Base-by-base conservation (phyloP, 2,113 vertebrate genomes). In the Gila orcuttii region DNA sequence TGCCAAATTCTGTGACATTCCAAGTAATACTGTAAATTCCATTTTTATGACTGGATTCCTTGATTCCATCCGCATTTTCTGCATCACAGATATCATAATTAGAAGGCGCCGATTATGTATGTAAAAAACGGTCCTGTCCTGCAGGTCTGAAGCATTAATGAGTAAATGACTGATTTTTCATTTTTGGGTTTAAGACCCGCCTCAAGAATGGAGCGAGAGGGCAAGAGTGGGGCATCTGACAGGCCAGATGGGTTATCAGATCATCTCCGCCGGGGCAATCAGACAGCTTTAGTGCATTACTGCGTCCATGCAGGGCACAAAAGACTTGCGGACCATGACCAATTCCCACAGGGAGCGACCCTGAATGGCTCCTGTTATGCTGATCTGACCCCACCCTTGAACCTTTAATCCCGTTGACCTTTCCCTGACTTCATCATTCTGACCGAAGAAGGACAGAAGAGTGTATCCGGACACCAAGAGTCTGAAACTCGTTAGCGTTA, bases 331-430 rank as follows among this genome's bases (percentile, higher is more conserved):
- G 57, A 59, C 60, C 76, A 59, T 71, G 84, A 79, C 77, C 60
- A 87, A 71, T 69, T 81, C 79, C 84, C 88, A 75, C 77, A 82
- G 59, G 89, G 88, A 80, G 88, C 59, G 57, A 47, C 42, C 84
- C 81, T 76, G 73, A 84, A 90, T 74, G 39, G 73, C 55, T 64
- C 82, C 86, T 62, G 85, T 52, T 73, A 17, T 25, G 39, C 82
- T 75, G 42, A 75, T 21, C 69, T 52, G 64, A 87, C 76, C 84
- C 85, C 85, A 55, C 75, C 87, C 89, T 86, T 91, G 88, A 93
- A 90, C 91, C 90, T 87, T 84, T 92, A 93, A 91, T 91, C 91
- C 83, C 57, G 85, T 90, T 93, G 90, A 81, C 79, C 23, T 28
- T 84, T 88, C 87, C 81, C 77, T 89, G 88, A 83, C 86, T 86